Evolutionary conservation across 2,113 vertebrate genomes (phyloP).

Genomic region (Tenrec ecaudatus): DNA sequence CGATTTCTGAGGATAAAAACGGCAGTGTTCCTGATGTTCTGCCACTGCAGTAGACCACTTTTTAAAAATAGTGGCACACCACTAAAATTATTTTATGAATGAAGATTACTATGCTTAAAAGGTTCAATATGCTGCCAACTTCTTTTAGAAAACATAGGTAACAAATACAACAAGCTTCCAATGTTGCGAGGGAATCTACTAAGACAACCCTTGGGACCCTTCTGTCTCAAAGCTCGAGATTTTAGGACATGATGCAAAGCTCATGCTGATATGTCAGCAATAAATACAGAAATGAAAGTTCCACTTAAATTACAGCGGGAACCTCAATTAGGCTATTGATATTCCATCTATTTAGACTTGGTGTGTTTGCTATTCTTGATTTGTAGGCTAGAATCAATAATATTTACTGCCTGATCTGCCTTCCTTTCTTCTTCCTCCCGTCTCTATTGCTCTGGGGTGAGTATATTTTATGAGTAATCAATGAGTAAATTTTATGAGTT

Average conservation of each 20-base stretch:
- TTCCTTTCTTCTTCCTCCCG: not conserved
- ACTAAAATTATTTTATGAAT: not conserved
- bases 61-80: slow-evolving; percentile 2
- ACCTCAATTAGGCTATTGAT: not conserved
- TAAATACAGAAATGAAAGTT: not conserved
- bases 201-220: not conserved
- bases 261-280: not conserved
- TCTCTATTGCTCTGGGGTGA: not conserved
- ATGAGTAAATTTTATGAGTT: not conserved
- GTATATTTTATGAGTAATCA: not conserved
- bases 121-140: not conserved
- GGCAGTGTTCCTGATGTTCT: not conserved
- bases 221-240: not conserved
- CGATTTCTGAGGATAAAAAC: not conserved
- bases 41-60: not conserved
- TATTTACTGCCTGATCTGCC: not conserved
- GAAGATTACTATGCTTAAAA: not conserved
- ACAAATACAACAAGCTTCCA: not conserved
- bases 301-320: not conserved
- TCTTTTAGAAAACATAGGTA: slow-evolving; percentile 43
- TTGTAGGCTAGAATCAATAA: not conserved
- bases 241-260: not conserved
- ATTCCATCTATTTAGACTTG: not conserved
- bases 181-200: slow-evolving; percentile 33
- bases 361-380: slow-evolving; percentile 1